These are phyloP conservation scores for Metaphire vulgaris DNA, from an alignment of 1,140 invertebrate genomes.

Conservation along the genomic window DNA sequence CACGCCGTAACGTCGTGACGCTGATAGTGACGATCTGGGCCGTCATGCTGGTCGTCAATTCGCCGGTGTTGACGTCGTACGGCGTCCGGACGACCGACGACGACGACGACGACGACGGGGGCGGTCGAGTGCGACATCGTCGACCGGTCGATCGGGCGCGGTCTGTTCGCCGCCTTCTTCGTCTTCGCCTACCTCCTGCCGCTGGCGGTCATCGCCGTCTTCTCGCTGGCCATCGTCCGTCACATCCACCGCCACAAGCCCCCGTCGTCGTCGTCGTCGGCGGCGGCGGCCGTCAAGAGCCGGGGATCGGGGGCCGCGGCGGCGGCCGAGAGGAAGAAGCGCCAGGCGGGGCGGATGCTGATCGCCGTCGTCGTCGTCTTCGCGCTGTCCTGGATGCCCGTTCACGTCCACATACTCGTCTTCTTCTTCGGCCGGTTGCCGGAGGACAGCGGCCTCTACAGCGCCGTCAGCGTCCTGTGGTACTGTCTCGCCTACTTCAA, in stretches of 20 bases:
- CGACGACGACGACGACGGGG: neutral
- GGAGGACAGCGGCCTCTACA: neutral
- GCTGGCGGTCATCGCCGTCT: constrained; percentile 16
- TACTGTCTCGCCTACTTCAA: too few species aligned
- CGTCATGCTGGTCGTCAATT: constrained; percentile 18
- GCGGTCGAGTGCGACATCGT: too few species aligned
- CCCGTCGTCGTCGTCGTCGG: too few species aligned
- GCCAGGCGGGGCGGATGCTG: too few species aligned
- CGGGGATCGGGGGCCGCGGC: too few species aligned
- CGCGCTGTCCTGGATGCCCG: too few species aligned
- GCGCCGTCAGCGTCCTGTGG: too few species aligned
- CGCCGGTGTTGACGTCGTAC: constrained; percentile 14
- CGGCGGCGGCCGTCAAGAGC: too few species aligned
- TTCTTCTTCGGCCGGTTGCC: constrained; percentile 5
- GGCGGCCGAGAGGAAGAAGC: too few species aligned
- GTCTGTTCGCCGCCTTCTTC: too few species aligned
- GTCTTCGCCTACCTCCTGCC: constrained; percentile 23
- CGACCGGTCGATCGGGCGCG: too few species aligned
- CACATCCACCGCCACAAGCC: constrained; percentile 21
- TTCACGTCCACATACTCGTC: constrained; percentile 24
- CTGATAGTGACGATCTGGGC: constrained; percentile 18
- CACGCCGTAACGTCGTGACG: constrained; percentile 3
- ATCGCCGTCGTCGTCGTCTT: too few species aligned
- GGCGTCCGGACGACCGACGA: neutral
- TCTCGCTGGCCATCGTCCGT: constrained; percentile 22